Percentiles rank a stretch among this genome's conserved stretches.
Conservation (phyloP, 2,888 invertebrate genomes). For the Seira ritae region DNA sequence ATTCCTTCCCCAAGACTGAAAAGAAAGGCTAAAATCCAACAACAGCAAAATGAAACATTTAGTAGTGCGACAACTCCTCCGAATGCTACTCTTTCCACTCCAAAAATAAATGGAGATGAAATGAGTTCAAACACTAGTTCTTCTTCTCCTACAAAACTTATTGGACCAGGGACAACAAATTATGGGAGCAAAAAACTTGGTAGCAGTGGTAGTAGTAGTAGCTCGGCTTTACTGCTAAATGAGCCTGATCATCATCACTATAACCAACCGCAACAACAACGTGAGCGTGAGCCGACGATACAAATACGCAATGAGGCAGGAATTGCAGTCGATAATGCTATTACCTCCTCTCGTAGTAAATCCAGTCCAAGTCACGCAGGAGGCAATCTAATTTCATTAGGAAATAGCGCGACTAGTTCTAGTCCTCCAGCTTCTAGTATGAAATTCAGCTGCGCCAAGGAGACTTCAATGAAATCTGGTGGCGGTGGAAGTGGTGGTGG, state of each 20-base stretch:
- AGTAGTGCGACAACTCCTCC: not conserved
- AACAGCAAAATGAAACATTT: not conserved
- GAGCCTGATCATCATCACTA: conserved; percentile 58
- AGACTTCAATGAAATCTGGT: conserved; percentile 55
- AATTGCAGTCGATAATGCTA: not conserved
- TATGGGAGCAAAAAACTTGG: conserved; percentile 51
- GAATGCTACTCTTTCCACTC: conserved; percentile 58
- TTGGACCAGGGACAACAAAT: conserved; percentile 63
- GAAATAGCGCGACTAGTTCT: conserved; percentile 30
- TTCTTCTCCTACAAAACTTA: conserved; percentile 45
- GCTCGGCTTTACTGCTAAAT: conserved; percentile 45
- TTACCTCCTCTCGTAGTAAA: conserved; percentile 28
- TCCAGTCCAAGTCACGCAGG: conserved; percentile 55
- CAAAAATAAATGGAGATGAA: conserved; percentile 71
- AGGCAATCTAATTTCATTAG: conserved; percentile 63
- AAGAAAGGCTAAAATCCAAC: conserved; percentile 60
- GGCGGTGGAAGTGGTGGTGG: not conserved
- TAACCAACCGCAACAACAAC: conserved; percentile 35
- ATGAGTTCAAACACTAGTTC: conserved; percentile 61
- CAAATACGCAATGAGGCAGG: conserved; percentile 19
- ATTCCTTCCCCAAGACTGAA: conserved; percentile 69
- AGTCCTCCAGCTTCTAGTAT: conserved; percentile 21
- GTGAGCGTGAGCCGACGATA: not conserved
- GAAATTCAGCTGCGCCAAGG: conserved; percentile 49
- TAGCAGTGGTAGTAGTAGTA: not conserved